Evolutionary conservation across 2,113 vertebrate genomes (phyloP).

Genomic region (Myrmecophaga tridactyla): DNA sequence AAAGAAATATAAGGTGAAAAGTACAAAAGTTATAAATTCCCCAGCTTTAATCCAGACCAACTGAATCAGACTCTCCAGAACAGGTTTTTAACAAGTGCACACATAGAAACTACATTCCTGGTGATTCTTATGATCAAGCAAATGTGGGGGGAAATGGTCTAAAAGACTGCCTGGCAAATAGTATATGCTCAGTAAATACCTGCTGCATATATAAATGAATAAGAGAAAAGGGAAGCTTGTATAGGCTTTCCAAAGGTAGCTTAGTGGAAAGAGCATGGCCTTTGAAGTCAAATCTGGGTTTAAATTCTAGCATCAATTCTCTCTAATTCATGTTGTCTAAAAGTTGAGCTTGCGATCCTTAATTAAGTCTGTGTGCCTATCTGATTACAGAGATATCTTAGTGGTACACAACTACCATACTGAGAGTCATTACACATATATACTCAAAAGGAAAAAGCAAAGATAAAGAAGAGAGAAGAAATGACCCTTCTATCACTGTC

Average conservation of each 20-base stretch:
- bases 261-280: background rate
- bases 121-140: background rate
- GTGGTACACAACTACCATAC: accelerated
- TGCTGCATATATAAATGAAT: background rate
- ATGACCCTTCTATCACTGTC: background rate
- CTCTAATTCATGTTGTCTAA: background rate
- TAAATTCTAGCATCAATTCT: background rate
- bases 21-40: background rate
- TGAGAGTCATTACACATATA: background rate
- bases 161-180: background rate
- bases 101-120: no score
- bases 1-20: background rate
- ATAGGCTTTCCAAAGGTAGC: background rate
- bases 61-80: background rate
- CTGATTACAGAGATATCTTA: background rate
- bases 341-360: background rate
- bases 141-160: background rate
- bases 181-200: background rate
- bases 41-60: background rate
- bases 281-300: background rate
- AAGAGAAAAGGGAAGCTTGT: background rate
- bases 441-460: background rate
- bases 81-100: background rate
- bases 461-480: background rate
- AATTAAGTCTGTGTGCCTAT: background rate